Base-by-base conservation (phyloP, 2,797 vertebrate genomes). In the Mormyrops boulengeri region DNA sequence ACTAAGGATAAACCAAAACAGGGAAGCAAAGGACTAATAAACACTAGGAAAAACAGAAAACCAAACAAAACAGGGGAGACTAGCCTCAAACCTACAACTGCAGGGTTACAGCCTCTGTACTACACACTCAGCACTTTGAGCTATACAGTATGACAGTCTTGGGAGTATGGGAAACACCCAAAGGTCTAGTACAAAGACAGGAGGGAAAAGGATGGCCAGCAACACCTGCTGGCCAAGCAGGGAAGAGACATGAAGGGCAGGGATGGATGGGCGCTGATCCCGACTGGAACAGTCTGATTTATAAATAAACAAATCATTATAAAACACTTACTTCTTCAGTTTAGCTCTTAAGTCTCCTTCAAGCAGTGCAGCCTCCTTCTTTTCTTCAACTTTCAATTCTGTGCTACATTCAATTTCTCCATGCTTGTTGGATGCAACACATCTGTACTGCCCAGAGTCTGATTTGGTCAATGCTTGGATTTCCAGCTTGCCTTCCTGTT, bases 391-490 rank as follows among this genome's bases (percentile, higher is more conserved):
- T 22, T 97, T 95, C 82, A 99, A 92, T 89, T 97, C 97, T 7
- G 97, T 91, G 85, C 91, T 97, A 91, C 96, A 97, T 93, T 99
- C 98, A 44, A 99, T 98, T 95, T 99, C 98, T 34, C 99, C 99
- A 1, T 97, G 97, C 91, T 96, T 95, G 94, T 97, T 99, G 92
- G 96, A 96, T 86, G 98, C 99, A 0, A 99, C 96, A 34, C 99
- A 99, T 92, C 98, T 95, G 92, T 99, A 99, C 91, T 97, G 96
- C 2, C 98, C 98, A 69, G 98, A 97, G 93, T 99, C 99, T 0
- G 98, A 98, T 96, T 97, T 99, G 89, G 97, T 97, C 90, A 97
- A 95, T 34, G 99, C 98, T 87, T 93, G 96, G 92, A 99, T 99
- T 95, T 98, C 96, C 92, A 99, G 93, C 88, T 97, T 99, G 87